Percentiles rank a stretch among this genome's conserved stretches.
These are phyloP conservation scores for Vanessa tameamea DNA, from an alignment of 1,140 invertebrate genomes.

Conservation along the genomic window DNA sequence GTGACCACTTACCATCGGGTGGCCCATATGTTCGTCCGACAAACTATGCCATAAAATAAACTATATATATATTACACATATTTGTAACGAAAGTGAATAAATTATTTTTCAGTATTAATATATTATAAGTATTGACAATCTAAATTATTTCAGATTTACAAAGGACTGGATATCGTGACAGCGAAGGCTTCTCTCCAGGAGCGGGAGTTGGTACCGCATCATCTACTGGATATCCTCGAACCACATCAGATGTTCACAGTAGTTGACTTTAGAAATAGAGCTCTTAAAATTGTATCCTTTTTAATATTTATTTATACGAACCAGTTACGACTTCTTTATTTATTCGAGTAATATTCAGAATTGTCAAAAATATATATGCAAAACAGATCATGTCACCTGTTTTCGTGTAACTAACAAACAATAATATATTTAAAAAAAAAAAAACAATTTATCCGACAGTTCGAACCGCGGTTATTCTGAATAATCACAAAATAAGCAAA, in stretches of 20 bases:
- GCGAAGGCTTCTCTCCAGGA: conserved; percentile 96
- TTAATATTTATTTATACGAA: not conserved
- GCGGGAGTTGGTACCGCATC: conserved; percentile 88
- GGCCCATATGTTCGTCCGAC: too few relatives aligned
- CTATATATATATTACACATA: too few relatives aligned
- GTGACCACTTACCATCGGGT: too few relatives aligned
- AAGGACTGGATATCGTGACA: conserved; percentile 95
- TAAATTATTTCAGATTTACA: conserved; percentile 89
- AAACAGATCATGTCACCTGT: not conserved
- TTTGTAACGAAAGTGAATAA: too few relatives aligned
- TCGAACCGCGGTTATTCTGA: not conserved
- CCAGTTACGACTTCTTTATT: not conserved
- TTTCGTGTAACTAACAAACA: not conserved
- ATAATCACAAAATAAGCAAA: conserved; percentile 21
- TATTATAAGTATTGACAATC: too few relatives aligned
- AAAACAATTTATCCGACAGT: not conserved
- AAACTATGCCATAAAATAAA: too few relatives aligned
- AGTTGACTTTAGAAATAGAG: conserved; percentile 90
- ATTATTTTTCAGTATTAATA: too few relatives aligned
- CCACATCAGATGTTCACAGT: conserved; percentile 92
- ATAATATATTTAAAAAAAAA: not conserved
- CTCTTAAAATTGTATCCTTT: conserved; percentile 90
- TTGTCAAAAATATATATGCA: too few relatives aligned
- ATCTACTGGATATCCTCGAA: conserved; percentile 93
- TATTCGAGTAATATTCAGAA: not conserved